Conservation (phyloP, 1,140 invertebrate species). For the Scaptomyza graminum region DNA sequence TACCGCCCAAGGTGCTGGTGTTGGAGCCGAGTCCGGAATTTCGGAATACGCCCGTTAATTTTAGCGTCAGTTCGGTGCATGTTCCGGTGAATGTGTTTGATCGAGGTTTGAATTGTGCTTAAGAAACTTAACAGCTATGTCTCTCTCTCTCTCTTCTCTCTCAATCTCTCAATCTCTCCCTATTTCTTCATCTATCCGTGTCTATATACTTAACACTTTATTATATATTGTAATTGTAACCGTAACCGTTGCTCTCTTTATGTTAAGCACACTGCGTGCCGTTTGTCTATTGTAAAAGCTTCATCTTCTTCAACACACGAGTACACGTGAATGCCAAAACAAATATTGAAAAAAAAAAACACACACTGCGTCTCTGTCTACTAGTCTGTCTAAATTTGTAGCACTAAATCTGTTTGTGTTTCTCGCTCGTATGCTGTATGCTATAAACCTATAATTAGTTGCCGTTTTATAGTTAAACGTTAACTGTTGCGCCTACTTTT, state of each 20-base stretch:
- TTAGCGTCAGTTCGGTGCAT: constrained; percentile 94
- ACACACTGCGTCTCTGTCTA: constrained; percentile 51
- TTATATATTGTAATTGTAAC: constrained; percentile 39
- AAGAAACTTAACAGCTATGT: constrained; percentile 21
- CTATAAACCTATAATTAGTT: constrained; percentile 42
- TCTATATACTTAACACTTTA: not conserved
- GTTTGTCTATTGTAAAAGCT: constrained; percentile 48
- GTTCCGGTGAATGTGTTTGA: constrained; percentile 98
- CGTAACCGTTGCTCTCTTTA: constrained; percentile 38
- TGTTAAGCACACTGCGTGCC: constrained; percentile 41
- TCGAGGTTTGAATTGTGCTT: constrained; percentile 86
- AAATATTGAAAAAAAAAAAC: not conserved
- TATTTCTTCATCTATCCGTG: constrained; percentile 36
- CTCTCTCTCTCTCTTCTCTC: constrained; percentile 49
- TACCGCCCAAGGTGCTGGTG: constrained; percentile 85
- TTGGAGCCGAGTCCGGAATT: constrained; percentile 91
- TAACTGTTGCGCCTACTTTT: constrained; percentile 58
- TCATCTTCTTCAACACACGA: constrained; percentile 41
- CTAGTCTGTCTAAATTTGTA: constrained; percentile 29
- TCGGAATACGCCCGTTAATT: constrained; percentile 91
- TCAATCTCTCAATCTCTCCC: constrained; percentile 43
- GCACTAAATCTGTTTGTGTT: constrained; percentile 46
- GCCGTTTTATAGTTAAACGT: constrained; percentile 39
- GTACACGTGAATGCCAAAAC: constrained; percentile 25
- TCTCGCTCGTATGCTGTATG: constrained; percentile 54